Base-by-base conservation (phyloP, 2,797 vertebrate genomes). In the Anguilla pacifica region DNA sequence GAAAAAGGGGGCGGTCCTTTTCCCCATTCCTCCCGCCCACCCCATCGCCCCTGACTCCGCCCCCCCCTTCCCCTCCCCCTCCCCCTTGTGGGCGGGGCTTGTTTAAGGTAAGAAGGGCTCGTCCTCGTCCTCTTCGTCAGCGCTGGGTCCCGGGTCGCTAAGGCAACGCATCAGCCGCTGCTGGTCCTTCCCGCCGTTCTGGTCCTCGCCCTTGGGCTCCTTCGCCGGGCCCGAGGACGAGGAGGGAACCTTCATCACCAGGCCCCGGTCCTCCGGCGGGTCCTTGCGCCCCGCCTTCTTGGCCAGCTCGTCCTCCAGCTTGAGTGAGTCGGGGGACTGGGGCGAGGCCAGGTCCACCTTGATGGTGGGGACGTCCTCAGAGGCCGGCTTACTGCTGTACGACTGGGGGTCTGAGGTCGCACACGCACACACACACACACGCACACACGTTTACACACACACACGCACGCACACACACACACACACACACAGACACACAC, bases 331-430 rank as follows among this genome's bases (percentile, higher is more conserved):
- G 0, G 97, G 97, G 5, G 97, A 97, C 95, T 98, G 97, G 0
- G 98, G 97, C 0, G 98, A 99, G 17, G 98, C 98, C 0, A 98
- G 96, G 92, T 99, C 98, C 6, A 99, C 97, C 89, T 98, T 97
- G 93, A 99, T 99, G 89, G 95, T 94, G 6, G 98, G 98, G 82
- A 99, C 90, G 83, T 93, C 92, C 79, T 94, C 95, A 0, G 92
- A 90, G 22, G 85, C 64, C 0, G 93, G 89, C 94, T 98, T 98
- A 15, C 93, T 86, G 81, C 96, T 97, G 67, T 98, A 99, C 74
- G 97, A 92, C 88, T 97, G 95, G 0, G 98, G 97, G 92, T 99
- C 98, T 99, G 92, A 74, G 51, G 53, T 19, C n/a, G 19, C 2
- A 39, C 9, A 79, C 6, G n/a, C 11, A 19, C 55, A 84, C 13